Conservation (phyloP, 2,888 invertebrate species). For the Eupithecia inturbata region DNA sequence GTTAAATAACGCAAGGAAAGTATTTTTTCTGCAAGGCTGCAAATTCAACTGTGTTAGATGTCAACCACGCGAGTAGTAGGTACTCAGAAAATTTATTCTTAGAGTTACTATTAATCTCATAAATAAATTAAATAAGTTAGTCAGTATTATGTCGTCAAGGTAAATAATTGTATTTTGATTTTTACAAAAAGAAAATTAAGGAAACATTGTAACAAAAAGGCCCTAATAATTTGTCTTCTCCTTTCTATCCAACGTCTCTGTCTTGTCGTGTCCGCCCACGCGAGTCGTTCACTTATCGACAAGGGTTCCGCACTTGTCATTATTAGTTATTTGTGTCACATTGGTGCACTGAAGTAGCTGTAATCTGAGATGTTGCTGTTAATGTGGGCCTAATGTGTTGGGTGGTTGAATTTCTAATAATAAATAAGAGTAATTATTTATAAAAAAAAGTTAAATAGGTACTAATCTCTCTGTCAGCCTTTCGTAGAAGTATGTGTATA, state of each 20-base stretch:
- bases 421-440: neutral
- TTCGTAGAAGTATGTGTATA: neutral
- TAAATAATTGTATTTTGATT: neutral
- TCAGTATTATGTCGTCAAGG: no score
- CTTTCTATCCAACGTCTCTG: neutral
- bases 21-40: no score
- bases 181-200: neutral
- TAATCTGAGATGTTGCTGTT: slow-evolving; percentile 27
- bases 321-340: slow-evolving; percentile 38
- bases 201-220: neutral
- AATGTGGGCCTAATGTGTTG: slow-evolving; percentile 13
- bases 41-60: no score
- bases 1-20: no score
- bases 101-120: no score
- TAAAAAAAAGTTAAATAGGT: neutral
- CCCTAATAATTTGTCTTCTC: neutral
- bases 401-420: neutral
- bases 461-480: neutral
- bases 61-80: no score
- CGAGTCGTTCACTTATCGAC: slow-evolving; percentile 65
- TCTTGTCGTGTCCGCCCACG: slow-evolving; percentile 57
- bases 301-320: slow-evolving; percentile 58
- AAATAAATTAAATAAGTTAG: no score
- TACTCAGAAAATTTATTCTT: no score
- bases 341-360: slow-evolving; percentile 21